Base-by-base conservation (phyloP, 92 coral and sea anemone genomes). In the Paramuricea clavata region DNA sequence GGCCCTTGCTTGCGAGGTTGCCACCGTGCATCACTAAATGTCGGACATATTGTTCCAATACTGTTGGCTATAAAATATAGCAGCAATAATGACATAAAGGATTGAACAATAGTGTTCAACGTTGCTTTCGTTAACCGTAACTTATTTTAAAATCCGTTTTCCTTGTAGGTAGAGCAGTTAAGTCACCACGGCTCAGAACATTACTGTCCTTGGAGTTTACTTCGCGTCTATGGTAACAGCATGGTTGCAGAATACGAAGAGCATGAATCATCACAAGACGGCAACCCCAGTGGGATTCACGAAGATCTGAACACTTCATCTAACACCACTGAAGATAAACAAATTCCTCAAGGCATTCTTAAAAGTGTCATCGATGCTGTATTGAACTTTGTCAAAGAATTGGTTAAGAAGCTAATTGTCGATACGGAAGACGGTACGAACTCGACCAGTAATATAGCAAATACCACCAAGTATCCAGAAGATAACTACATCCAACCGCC, bases 161-260 rank as follows among this genome's bases (percentile, higher is more conserved):
- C 27, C 23, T 57, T 72, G 8, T 50, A 95, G 99, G 95, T 97
- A 32, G 99, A 97, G 74, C 95, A 94, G 99, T 74, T 95, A 52
- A 97, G 95, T 92, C 97, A 93, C 80, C 95, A 94, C 88, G 99
- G 98, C 13, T 89, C 94, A n/a, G 97, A 97, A 65, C 99, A 97
- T 88, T 97, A 97, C 90, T 97, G 99, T 62, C 98, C 99, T 4
- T 88, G 93, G 89, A 94, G 98, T 49, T 89, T 97, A 54, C 85
- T 96, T 42, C 94, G 98, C 34, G 99, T 97, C 59, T 89, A 89
- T 78, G 99, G 99, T 13, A 92, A 86, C 32, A 94, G 98, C 31
- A 97, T 97, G 99, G 93, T 97, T 82, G 99, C 94, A 76, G 99
- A 97, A 79, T 89, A 94, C 28, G 99, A 97, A 68, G 99, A 94